Evolutionary conservation across 1,140 invertebrate genomes (phyloP), one percentile per base, ranked within the genome.

Genomic region (Bombus picipes): DNA sequence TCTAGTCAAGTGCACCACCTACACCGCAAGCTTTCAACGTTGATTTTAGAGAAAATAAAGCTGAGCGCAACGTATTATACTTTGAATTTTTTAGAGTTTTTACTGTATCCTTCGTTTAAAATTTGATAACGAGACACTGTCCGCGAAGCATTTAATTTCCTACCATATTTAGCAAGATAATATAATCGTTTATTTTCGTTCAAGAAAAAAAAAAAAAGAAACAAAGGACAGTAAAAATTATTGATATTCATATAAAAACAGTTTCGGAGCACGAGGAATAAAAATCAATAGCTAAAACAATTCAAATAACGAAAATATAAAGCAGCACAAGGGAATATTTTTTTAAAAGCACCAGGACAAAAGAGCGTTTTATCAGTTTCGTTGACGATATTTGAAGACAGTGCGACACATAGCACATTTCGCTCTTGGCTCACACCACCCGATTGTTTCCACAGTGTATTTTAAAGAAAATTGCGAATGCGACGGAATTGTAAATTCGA

Each of bases 401-500:
- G 13, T 15, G 18, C 10, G 41, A 1, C 3, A 6, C 39, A 15
- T 25, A 5, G 0, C 41, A 32, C 12, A 76, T 43, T 47, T 47
- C 25, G 9, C 34, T 28, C 6, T 3, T 9, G 34, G 25, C 37
- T 39, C 57, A 32, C 37, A 43, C 12, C 10, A 13, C 32, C 28
- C 32, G 32, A 79, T 79, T 79, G 77, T 25, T 79, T 68, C 34
- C 32, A 37, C 39, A n/a, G 8, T 34, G 22, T 13, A 65, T 39
- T 41, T 41, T 79, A 34, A 68, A 37, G 77, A 47, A 79, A 79
- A 68, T 79, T 34, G 4, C 59, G 3, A n/a, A 0, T 43, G 59
- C 74, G 28, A 53, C 12, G 47, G 34, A 76, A 76, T 76, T 76
- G 39, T 68, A 79, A 79, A 66, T 79, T 79, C 65, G 2, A 34